These are phyloP conservation scores for Macrosteles quadrilineatus DNA, from an alignment of 1,140 invertebrate species.

Conservation along the genomic window DNA sequence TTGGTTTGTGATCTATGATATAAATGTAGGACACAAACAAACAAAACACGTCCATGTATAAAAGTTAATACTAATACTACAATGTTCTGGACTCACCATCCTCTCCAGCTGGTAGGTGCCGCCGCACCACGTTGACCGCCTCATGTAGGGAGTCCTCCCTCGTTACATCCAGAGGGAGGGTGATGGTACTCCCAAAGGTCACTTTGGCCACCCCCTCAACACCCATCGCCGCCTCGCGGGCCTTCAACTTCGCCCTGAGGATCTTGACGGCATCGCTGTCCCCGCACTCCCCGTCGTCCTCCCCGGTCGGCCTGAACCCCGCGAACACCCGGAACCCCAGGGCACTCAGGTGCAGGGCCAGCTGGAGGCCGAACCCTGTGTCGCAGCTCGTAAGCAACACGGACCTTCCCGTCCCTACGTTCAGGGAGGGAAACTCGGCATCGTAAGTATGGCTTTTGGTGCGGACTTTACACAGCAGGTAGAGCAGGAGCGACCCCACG, in stretches of 20 bases:
- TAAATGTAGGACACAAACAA: no score
- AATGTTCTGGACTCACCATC: slow-evolving; percentile 67
- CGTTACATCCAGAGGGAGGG: slow-evolving; percentile 74
- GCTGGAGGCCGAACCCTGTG: slow-evolving; percentile 71
- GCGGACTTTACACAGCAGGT: slow-evolving; percentile 70
- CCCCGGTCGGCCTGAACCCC: slow-evolving; percentile 55
- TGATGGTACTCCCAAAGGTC: slow-evolving; percentile 60
- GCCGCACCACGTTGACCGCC: slow-evolving; percentile 71
- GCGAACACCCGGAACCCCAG: slow-evolving; percentile 75
- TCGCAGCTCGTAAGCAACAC: slow-evolving; percentile 77
- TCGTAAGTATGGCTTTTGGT: slow-evolving; percentile 45
- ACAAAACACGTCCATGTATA: no score
- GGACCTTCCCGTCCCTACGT: slow-evolving; percentile 44
- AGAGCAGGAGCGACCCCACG: slow-evolving; percentile 71
- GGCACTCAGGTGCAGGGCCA: slow-evolving; percentile 65
- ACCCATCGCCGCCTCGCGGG: slow-evolving; percentile 47
- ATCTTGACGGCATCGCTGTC: slow-evolving; percentile 58
- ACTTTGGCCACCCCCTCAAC: slow-evolving; percentile 32
- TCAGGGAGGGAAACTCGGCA: slow-evolving; percentile 24
- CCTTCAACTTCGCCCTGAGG: slow-evolving; percentile 58
- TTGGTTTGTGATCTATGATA: no score
- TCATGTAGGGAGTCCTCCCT: slow-evolving; percentile 76
- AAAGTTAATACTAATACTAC: no score
- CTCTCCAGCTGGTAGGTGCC: slow-evolving; percentile 78
- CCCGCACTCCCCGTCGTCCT: slow-evolving; percentile 48